Evolutionary conservation across 2,888 invertebrate genomes (phyloP).

Genomic region (Meganola albula): DNA sequence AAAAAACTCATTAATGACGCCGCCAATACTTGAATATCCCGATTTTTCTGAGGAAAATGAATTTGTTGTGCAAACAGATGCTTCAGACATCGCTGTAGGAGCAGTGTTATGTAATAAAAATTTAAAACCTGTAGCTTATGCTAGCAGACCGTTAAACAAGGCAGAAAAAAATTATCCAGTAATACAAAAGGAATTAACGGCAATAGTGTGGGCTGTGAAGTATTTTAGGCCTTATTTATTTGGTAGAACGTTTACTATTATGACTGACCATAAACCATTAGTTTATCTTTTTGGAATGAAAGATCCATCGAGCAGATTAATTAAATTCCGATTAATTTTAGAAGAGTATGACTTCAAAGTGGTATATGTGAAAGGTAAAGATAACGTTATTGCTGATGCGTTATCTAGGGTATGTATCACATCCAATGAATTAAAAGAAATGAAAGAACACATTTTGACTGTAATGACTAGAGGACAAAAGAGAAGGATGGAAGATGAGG

Average conservation of each 20-base stretch:
- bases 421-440: conserved; percentile 14
- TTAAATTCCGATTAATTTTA: conserved; percentile 16
- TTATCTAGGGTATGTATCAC: conserved; percentile 11
- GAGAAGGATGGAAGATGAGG: too few species aligned
- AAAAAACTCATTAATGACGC: too few species aligned
- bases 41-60: too few species aligned
- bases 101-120: not conserved
- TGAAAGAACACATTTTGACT: conserved; percentile 9
- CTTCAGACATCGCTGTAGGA: not conserved
- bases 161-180: not conserved
- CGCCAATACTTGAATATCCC: too few species aligned
- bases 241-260: not conserved
- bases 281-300: conserved; percentile 16
- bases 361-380: conserved; percentile 8
- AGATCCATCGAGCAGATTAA: conserved; percentile 14
- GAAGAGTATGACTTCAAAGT: conserved; percentile 16
- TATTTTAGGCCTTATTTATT: not conserved
- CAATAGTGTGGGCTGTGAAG: not conserved
- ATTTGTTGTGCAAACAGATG: too few species aligned
- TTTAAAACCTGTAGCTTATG: not conserved
- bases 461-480: conserved; percentile 9
- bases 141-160: not conserved
- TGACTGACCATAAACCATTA: conserved; percentile 3
- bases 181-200: not conserved
- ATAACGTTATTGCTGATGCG: conserved; percentile 16